Conservation (phyloP, 1,140 invertebrate genomes). For the Tribolium madens region DNA sequence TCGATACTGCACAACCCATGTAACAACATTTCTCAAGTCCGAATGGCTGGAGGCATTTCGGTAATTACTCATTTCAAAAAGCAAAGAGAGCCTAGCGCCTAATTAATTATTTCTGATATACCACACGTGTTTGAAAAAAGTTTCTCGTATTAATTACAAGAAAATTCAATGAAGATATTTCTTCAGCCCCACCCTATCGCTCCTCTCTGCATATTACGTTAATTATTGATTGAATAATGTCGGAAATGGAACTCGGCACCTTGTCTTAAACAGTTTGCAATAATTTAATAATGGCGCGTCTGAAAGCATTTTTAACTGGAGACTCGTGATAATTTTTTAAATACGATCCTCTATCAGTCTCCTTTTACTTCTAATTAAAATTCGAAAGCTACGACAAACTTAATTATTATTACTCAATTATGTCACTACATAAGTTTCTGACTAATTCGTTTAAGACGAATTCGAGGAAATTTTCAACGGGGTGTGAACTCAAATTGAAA, state of each 20-base stretch:
- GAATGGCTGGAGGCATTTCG: not conserved
- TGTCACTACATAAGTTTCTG: not conserved
- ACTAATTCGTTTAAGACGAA: not conserved
- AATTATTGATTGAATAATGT: conserved; percentile 31
- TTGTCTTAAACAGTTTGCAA: conserved; percentile 8
- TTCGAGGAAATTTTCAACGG: not conserved
- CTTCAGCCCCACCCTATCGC: not conserved
- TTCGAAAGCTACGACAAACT: not conserved
- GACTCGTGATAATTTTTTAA: not conserved
- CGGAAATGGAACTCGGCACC: conserved; percentile 21
- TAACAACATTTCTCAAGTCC: not conserved
- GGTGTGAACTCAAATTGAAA: not conserved
- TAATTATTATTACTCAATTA: conserved; percentile 16
- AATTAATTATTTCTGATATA: not conserved
- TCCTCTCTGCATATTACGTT: not conserved
- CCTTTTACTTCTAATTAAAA: conserved; percentile 6
- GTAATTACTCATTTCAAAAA: conserved; percentile 14
- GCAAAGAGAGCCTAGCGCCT: not conserved
- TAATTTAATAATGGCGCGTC: conserved; percentile 14
- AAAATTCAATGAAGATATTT: too few relatives aligned
- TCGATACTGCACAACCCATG: conserved; percentile 2
- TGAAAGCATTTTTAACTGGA: not conserved
- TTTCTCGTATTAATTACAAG: not conserved
- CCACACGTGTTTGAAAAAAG: not conserved
- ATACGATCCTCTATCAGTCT: not conserved